A percentile compares a stretch with the other conserved stretches of the same genome.
Evolutionary conservation across 2,888 invertebrate genomes (phyloP).

Genomic region (Nomada fucata): DNA sequence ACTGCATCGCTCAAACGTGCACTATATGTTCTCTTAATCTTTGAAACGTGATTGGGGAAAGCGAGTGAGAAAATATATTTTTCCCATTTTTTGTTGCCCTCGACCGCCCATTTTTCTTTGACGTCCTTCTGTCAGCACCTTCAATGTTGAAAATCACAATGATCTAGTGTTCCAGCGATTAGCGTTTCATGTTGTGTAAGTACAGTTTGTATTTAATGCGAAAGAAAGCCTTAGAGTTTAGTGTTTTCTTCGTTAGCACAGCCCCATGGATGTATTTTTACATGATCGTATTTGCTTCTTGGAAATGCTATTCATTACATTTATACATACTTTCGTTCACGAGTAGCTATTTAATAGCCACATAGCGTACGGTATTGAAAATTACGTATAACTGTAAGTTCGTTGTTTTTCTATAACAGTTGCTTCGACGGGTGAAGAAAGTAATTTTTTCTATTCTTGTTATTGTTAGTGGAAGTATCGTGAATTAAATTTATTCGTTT

Average conservation of each 20-base stretch:
- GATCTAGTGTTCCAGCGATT: neutral
- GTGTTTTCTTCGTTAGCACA: too few relatives aligned
- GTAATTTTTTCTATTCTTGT: constrained; percentile 1
- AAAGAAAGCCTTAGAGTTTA: too few relatives aligned
- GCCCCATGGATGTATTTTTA: too few relatives aligned
- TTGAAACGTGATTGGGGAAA: constrained; percentile 57
- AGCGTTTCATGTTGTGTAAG: neutral
- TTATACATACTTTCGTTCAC: neutral
- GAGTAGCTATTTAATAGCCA: neutral
- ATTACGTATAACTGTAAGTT: constrained; percentile 5
- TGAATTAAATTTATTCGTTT: neutral
- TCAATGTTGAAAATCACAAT: constrained; percentile 1
- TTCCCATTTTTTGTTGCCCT: neutral
- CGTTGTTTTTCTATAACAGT: neutral
- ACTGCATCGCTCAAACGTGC: constrained; percentile 82
- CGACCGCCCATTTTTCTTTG: neutral
- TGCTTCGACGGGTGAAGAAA: neutral
- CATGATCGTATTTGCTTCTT: too few relatives aligned
- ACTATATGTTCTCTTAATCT: constrained; percentile 83
- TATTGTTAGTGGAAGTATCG: neutral
- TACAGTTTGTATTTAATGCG: neutral
- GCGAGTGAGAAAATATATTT: neutral
- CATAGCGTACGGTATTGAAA: constrained; percentile 1
- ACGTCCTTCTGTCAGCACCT: neutral
- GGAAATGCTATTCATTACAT: too few relatives aligned